Base-by-base conservation (phyloP, 2,113 vertebrate species). In the Parotia lawesii region DNA sequence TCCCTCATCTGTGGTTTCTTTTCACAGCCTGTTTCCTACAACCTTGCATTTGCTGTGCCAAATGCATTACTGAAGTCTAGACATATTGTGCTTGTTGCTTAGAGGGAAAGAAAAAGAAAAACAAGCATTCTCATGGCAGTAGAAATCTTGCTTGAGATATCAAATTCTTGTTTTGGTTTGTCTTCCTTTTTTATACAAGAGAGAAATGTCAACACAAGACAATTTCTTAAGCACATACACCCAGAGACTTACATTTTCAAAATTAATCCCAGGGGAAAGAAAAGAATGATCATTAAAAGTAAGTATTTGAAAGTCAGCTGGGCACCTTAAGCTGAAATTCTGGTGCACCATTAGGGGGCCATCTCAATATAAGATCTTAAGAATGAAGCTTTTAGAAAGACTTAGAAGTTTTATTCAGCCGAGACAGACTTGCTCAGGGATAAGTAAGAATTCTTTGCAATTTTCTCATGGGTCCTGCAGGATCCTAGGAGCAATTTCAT, bases 381-480 rank as follows among this genome's bases (percentile, higher is more conserved):
- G 93, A 92, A 95, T 73, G 35, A 83, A 85, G 85, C 69, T 83
- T 87, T 95, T 67, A 87, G 60, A 93, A 94, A 85, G 69, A 76
- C 66, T 81, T 51, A 44, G n/a, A 71, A 77, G 54, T 88, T 85
- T 89, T 70, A 90, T 93, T 95, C 71, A 90, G 58, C 51, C 3
- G 1, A 89, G 44, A 87, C 45, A 85, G 47, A 70, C 91, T 93
- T 85, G 78, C 40, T 77, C 48, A 51, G 81, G 78, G 87, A 71
- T 93, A 95, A 95, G 64, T 50, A 62, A 94, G 75, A 95, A 95
- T 95, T 94, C 91, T 56, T 95, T 67, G 85, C 96, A 95, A 86
- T 97, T 96, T 97, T 95, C 94, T 91, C 91, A 95, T 67, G 91
- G 33, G 42, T 85, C 44, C 56, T 70, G 48, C 60, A 87, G 93